Percentiles rank a stretch among this genome's conserved stretches.
Conservation (phyloP, 2,113 vertebrate species). For the Platanista minor region DNA sequence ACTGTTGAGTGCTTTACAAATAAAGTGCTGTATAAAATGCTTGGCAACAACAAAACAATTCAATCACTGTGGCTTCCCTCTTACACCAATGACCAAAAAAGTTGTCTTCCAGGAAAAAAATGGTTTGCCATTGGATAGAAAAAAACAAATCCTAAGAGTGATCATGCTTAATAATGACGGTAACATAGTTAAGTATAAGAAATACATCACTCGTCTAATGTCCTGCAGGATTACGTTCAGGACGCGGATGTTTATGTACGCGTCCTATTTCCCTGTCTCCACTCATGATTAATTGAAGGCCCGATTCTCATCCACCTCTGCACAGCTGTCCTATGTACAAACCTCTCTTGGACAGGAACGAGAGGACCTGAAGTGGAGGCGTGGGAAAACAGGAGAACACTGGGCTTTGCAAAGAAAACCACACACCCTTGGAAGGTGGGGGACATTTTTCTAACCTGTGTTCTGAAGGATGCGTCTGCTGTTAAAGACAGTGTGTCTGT, state of each 20-base stretch:
- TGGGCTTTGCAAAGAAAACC: not conserved
- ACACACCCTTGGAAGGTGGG: not conserved
- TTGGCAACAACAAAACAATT: not conserved
- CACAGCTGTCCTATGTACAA: not conserved
- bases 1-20: not conserved
- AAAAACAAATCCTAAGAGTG: not conserved
- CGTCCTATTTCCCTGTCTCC: not conserved
- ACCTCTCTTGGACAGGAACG: not conserved
- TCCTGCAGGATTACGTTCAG: not conserved
- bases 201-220: not conserved
- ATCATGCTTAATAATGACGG: not conserved
- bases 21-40: not conserved
- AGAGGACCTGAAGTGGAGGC: not conserved
- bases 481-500: not conserved
- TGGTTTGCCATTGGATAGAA: not conserved
- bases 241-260: not conserved
- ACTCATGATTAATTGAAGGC: not conserved
- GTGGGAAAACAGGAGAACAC: not conserved
- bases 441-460: not conserved
- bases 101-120: not conserved
- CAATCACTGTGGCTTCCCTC: not conserved
- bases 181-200: not conserved
- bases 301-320: not conserved
- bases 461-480: not conserved
- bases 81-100: not conserved